A percentile compares a stretch with the other conserved stretches of the same genome.
phyloP scores from a whole-genome alignment of 2,113 vertebrate genomes.

The Apodemus speciosus region DNA sequence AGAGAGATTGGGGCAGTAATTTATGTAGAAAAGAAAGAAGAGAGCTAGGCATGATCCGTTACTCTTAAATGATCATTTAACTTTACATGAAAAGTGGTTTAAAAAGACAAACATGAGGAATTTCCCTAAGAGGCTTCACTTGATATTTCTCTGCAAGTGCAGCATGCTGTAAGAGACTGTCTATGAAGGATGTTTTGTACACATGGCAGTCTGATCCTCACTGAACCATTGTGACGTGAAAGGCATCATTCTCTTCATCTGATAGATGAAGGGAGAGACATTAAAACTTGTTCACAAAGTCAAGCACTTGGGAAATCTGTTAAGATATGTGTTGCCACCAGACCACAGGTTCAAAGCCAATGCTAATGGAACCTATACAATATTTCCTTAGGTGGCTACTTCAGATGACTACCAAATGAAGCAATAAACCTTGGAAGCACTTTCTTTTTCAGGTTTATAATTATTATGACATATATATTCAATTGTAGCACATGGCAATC shows the following conservation, averaged over 20 bases:
- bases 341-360: background rate
- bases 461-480: background rate
- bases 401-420: background rate
- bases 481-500: background rate
- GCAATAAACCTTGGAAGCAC: background rate
- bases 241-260: background rate
- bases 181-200: background rate
- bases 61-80: background rate
- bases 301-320: background rate
- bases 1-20: background rate
- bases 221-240: background rate
- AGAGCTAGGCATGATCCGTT: background rate
- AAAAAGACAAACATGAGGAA: background rate
- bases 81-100: conserved; percentile 23
- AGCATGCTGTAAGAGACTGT: background rate
- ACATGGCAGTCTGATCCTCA: background rate
- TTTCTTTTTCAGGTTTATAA: conserved; percentile 38
- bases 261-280: background rate
- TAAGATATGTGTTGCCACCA: background rate
- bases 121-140: background rate
- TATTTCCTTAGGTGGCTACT: background rate
- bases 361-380: background rate
- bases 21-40: background rate
- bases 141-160: background rate
- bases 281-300: background rate